phyloP scores from a whole-genome alignment of 2,113 vertebrate genomes.

The Daboia siamensis region DNA sequence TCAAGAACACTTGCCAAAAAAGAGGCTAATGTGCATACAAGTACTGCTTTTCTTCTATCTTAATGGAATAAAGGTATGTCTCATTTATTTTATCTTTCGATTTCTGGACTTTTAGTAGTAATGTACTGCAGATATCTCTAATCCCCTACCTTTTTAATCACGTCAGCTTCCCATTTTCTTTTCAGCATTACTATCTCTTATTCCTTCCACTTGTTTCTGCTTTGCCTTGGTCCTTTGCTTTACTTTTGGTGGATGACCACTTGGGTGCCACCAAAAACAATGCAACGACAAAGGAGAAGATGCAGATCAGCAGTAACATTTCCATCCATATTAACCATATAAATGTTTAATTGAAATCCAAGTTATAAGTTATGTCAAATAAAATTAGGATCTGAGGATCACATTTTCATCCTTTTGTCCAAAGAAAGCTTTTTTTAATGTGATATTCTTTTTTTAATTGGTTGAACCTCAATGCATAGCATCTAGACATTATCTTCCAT shows the following conservation, averaged over 20 bases:
- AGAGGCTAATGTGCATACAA: not conserved
- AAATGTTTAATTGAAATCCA: not conserved
- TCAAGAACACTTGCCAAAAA: not conserved
- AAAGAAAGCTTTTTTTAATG: not conserved
- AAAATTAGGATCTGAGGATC: not conserved
- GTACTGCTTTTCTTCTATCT: not conserved
- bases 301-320: not conserved
- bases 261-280: not conserved
- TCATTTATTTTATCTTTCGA: not conserved
- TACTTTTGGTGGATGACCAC: not conserved
- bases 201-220: conserved; percentile 16
- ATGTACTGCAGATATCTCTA: conserved; percentile 6
- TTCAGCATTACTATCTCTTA: conserved; percentile 29
- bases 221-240: not conserved
- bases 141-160: conserved; percentile 18
- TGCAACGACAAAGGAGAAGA: not conserved
- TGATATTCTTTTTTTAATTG: not conserved
- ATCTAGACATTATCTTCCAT: not conserved
- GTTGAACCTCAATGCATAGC: not conserved
- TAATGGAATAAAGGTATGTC: conserved; percentile 13
- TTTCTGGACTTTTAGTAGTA: not conserved
- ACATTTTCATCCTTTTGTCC: not conserved
- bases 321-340: not conserved
- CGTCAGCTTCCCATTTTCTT: not conserved
- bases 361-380: not conserved